These are phyloP conservation scores for Anolis carolinensis DNA, from an alignment of 2,113 vertebrate genomes.

Conservation along the genomic window DNA sequence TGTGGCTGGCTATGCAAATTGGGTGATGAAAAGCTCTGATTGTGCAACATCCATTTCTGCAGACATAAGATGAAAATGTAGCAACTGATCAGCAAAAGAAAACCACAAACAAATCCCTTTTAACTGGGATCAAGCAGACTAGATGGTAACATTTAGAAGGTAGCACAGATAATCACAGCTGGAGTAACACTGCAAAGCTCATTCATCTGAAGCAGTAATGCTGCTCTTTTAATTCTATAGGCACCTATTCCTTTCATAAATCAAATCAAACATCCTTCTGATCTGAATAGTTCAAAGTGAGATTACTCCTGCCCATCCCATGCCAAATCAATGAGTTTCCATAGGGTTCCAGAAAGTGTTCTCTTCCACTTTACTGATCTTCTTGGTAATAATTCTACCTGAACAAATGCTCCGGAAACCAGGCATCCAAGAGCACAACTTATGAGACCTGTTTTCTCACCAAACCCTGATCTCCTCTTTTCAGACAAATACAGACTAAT, in stretches of 20 bases:
- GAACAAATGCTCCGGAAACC: constrained; percentile 20
- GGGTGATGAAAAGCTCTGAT: constrained; percentile 17
- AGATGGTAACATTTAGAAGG: constrained; percentile 16
- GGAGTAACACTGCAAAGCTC: constrained; percentile 8
- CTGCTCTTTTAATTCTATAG: not conserved
- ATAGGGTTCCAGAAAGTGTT: constrained; percentile 21
- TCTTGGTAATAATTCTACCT: not conserved
- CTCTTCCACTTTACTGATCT: constrained; percentile 2
- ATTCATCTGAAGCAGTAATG: constrained; percentile 10
- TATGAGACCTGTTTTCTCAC: not conserved
- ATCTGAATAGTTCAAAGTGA: constrained; percentile 14
- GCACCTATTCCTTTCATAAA: constrained; percentile 20
- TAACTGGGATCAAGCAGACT: constrained; percentile 13
- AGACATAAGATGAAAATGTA: constrained; percentile 10
- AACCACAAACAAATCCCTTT: not conserved
- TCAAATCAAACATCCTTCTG: constrained; percentile 23
- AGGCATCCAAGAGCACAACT: constrained; percentile 16
- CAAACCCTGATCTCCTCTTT: constrained; percentile 29
- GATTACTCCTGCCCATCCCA: not conserved
- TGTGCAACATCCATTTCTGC: constrained; percentile 13
- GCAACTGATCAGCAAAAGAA: not conserved
- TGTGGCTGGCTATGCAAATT: constrained; percentile 17
- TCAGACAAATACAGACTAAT: constrained; percentile 40
- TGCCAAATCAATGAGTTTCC: constrained; percentile 6
- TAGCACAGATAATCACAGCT: constrained; percentile 2